A percentile compares a stretch with the other conserved stretches of the same genome.
These are phyloP conservation scores for Meiosimyza decipiens DNA, from an alignment of 2,888 invertebrate genomes.

Conservation along the genomic window DNA sequence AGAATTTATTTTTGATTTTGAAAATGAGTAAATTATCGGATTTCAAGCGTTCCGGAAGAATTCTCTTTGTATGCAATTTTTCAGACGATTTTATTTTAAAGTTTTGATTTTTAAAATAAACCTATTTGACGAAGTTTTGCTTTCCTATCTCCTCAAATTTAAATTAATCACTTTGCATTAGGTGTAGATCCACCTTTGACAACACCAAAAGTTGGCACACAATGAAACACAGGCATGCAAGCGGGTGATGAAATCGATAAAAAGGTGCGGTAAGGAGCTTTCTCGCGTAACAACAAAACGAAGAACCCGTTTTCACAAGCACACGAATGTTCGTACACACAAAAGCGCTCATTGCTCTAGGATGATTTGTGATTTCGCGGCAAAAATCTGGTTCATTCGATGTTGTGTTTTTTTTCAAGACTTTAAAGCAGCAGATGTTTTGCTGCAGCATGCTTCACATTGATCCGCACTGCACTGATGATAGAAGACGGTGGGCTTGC, in stretches of 20 bases:
- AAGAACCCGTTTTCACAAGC: no score
- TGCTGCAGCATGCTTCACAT: conserved; percentile 38
- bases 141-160: no score
- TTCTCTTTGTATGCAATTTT: no score
- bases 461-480: conserved; percentile 23
- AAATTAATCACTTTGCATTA: not conserved
- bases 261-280: not conserved
- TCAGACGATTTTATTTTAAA: no score
- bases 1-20: no score
- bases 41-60: no score
- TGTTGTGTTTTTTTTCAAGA: conserved; percentile 25
- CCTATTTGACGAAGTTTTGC: no score
- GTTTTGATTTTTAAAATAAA: no score
- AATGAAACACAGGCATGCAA: not conserved
- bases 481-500: not conserved
- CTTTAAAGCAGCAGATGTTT: conserved; percentile 49
- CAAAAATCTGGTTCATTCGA: conserved; percentile 47
- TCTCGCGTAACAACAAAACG: conserved; percentile 13
- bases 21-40: no score
- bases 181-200: not conserved
- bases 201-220: not conserved
- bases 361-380: conserved; percentile 60
- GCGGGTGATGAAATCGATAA: not conserved
- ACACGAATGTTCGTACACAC: no score
- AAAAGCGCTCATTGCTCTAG: conserved; percentile 36